A percentile compares a stretch with the other conserved stretches of the same genome.
Conservation (phyloP, 2,888 invertebrate genomes). For the Molorchus minor region DNA sequence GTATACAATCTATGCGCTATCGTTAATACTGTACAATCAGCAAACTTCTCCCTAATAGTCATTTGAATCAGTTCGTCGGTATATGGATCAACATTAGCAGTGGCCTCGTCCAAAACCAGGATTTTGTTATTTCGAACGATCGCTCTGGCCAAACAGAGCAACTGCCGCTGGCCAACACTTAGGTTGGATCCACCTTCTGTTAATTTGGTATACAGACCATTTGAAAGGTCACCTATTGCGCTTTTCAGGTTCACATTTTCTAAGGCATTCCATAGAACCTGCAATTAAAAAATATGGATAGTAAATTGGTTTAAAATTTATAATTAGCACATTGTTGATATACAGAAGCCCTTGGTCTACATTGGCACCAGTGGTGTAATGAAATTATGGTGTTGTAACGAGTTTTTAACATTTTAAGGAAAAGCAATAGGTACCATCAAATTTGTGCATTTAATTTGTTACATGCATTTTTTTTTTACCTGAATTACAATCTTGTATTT, state of each 20-base stretch:
- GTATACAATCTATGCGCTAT: constrained; percentile 81
- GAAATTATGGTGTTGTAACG: no score
- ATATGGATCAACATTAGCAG: constrained; percentile 82
- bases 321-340: no score
- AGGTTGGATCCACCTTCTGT: constrained; percentile 70
- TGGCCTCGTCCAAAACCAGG: constrained; percentile 73
- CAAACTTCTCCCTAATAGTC: constrained; percentile 79
- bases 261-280: constrained; percentile 46
- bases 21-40: constrained; percentile 80
- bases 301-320: no score
- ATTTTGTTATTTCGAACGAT: constrained; percentile 62
- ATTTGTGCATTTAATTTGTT: no score
- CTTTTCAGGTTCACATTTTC: constrained; percentile 58
- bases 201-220: constrained; percentile 49
- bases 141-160: constrained; percentile 76
- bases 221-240: constrained; percentile 70
- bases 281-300: constrained; percentile 8
- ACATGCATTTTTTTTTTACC: no score
- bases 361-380: no score
- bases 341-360: no score
- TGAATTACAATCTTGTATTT: no score
- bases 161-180: constrained; percentile 69
- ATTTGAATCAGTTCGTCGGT: constrained; percentile 81
- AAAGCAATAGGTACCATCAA: no score
- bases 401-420: no score